Evolutionary conservation across 2,888 invertebrate species (phyloP), one percentile per base, ranked within the genome.

Genomic region (Pammene aurita): DNA sequence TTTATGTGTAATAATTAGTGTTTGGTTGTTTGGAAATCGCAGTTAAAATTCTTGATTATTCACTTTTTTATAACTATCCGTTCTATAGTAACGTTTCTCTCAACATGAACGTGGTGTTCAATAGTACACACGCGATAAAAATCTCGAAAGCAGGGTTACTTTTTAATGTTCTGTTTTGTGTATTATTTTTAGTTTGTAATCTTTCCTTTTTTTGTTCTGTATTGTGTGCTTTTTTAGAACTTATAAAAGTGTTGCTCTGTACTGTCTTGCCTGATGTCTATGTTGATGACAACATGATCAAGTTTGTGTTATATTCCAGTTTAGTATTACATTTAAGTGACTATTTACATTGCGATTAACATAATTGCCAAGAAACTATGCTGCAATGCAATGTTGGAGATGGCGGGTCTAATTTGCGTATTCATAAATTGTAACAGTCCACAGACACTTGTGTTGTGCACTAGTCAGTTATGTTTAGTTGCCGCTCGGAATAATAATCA

Each of bases 1-100:
- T 52, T 46, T 50, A 58, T 46, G 54, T 54, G 44, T 64, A 58
- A 60, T 69, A 16, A 63, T 68, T 64, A 57, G 48, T 67, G 62
- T 62, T 67, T 35, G 38, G 57, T 38, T 62, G 7, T 58, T 68
- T 63, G 63, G 52, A 64, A 38, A 68, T 58, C 44, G 50, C 42
- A 18, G 62, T 46, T 64, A 35, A 44, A 57, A 68, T 63, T 68
- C 50, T 58, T 58, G 35, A 38, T 38, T n/a, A 58, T 50, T 35
- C 35, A 41, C 11, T 34, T 63, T 66, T 26, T 11, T 57, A n/a
- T n/a, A 42, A 18, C 9, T 38, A 26, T 48, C 14, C n/a, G 38
- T 18, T 48, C 16, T 57, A 66, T 41, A 7, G 62, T 14, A 41
- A n/a, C 10, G 18, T 41, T 50, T 50, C 41, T 50, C 61, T 41